These are phyloP conservation scores for Oryctolagus cuniculus DNA, from an alignment of 2,113 vertebrate species.

Conservation along the genomic window DNA sequence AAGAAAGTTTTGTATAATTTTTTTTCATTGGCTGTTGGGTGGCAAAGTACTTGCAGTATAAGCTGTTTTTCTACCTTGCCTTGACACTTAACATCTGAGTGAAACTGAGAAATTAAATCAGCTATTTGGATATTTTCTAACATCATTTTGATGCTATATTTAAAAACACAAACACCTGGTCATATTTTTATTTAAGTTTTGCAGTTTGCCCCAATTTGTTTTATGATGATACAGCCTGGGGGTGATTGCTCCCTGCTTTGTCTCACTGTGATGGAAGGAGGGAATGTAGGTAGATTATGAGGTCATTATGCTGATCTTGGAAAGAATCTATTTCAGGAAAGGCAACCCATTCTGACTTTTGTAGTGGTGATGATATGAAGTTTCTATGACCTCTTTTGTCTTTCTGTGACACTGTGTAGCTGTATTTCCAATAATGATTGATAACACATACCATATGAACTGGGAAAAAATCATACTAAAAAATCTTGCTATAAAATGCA, in stretches of 20 bases:
- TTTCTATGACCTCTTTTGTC: constrained; percentile 56
- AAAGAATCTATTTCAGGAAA: constrained; percentile 43
- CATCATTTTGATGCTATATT: background rate
- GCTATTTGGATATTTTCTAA: background rate
- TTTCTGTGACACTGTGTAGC: constrained; percentile 18
- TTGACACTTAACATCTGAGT: background rate
- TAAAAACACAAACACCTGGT: constrained; percentile 12
- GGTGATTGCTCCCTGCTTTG: background rate
- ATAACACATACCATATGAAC: constrained; percentile 15
- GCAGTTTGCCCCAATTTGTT: background rate
- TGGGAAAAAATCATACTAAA: constrained; percentile 20
- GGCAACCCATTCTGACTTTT: constrained; percentile 47
- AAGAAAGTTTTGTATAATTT: background rate
- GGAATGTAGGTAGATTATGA: background rate
- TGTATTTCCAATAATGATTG: constrained; percentile 67
- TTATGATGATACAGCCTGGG: background rate
- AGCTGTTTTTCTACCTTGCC: background rate
- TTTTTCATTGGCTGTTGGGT: background rate
- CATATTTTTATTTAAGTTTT: constrained; percentile 26
- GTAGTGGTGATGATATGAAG: constrained; percentile 53
- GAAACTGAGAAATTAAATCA: constrained; percentile 11
- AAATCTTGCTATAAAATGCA: constrained; percentile 22
- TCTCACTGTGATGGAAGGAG: constrained; percentile 17
- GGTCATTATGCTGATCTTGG: constrained; percentile 8
- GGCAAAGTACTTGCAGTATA: background rate